These are phyloP conservation scores for Daktulosphaira vitifoliae DNA, from an alignment of 1,140 invertebrate genomes.

Conservation along the genomic window DNA sequence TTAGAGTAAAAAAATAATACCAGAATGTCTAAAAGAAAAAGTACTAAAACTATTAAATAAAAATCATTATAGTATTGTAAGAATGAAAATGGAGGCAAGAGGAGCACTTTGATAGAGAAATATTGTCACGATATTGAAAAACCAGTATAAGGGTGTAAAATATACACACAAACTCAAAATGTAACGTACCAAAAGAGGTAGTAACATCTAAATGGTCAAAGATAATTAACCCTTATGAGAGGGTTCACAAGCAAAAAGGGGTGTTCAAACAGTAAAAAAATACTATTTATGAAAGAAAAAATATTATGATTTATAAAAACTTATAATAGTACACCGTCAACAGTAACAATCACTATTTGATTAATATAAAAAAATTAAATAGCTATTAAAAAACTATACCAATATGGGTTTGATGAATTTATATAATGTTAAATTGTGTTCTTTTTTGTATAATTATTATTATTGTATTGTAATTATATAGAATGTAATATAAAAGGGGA, in stretches of 20 bases:
- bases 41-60: slow-evolving; percentile 41
- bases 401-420: no score
- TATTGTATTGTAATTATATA: no score
- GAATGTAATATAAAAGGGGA: no score
- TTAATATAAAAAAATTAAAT: no score
- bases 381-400: no score
- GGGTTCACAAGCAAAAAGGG: slow-evolving; percentile 38
- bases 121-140: slow-evolving; percentile 42
- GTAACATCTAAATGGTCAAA: slow-evolving; percentile 39
- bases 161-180: slow-evolving; percentile 36
- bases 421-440: no score
- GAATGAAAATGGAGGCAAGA: slow-evolving; percentile 43
- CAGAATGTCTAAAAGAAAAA: slow-evolving; percentile 36
- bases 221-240: slow-evolving; percentile 38
- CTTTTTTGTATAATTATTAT: no score
- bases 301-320: not conserved
- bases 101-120: slow-evolving; percentile 44
- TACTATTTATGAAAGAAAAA: not conserved
- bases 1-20: slow-evolving; percentile 38
- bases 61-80: slow-evolving; percentile 42
- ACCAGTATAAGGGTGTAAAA: slow-evolving; percentile 36
- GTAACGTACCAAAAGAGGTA: slow-evolving; percentile 33
- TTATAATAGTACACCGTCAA: not conserved
- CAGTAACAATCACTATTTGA: not conserved
- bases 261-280: slow-evolving; percentile 25